Evolutionary conservation across 2,113 vertebrate genomes (phyloP), one percentile per base, ranked within the genome.

Genomic region (Pseudonaja textilis): DNA sequence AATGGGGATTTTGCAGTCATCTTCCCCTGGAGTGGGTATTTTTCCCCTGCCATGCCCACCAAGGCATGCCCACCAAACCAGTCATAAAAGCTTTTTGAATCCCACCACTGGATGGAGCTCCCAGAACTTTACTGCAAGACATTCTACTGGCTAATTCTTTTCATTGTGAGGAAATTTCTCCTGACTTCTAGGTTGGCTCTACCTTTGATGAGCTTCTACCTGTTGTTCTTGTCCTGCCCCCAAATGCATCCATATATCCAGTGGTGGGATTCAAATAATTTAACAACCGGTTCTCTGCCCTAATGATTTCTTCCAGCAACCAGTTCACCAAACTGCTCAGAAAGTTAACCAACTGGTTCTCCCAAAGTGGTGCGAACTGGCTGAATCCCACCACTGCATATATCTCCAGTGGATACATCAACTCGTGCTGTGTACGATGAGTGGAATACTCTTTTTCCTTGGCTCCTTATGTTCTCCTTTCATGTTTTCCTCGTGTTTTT

Each of bases 401-500:
- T 85, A 42, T 85, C 81, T 47, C 85, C 85, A 52, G 5, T 5
- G 25, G 25, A 87, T 29, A 29, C 7, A 52, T 26, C 47, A 87
- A 50, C 45, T 20, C 29, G n/a, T 87, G 23, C 85, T 52, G 11
- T 14, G 34, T 22, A 22, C 1, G 12, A 87, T 52, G 47, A 14
- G 47, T 57, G 90, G 7, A 59, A 0, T 93, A 59, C 92, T 89
- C 89, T 93, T 96, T 50, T 89, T 93, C 16, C 74, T 91, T 93
- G 56, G 90, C 23, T 96, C 96, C 22, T 89, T 93, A 85, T 92
- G 92, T 12, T 93, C 88, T 93, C 64, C 93, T 81, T 50, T 90
- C 1, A 0, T 69, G 94, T 96, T 88, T 74, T 88, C 95, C 94
- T 45, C 89, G 92, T 93, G 54, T 86, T 57, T 93, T 96, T 93